Percentiles rank a stretch among this genome's conserved stretches.
Evolutionary conservation across 2,797 vertebrate species (phyloP).

Genomic region (Oryzias sinensis): DNA sequence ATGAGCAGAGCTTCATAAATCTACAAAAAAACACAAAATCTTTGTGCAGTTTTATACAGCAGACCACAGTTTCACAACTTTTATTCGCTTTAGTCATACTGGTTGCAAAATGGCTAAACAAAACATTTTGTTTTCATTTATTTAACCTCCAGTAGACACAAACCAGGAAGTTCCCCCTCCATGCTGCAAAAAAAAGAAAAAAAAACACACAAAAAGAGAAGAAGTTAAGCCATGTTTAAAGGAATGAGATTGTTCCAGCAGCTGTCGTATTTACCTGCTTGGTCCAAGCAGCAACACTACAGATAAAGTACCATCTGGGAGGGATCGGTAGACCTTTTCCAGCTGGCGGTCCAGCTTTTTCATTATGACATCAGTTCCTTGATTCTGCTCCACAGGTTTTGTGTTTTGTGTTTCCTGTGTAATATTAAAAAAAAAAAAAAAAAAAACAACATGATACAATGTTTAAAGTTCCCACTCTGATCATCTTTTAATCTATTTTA

Average conservation of each 20-base stretch:
- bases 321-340: constrained; percentile 77
- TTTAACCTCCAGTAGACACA: constrained; percentile 77
- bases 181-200: constrained; percentile 35
- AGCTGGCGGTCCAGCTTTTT: constrained; percentile 78
- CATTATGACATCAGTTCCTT: constrained; percentile 67
- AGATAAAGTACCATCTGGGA: constrained; percentile 80
- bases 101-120: no score
- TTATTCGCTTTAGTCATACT: no score
- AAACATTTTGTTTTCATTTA: not conserved
- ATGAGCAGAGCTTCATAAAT: no score
- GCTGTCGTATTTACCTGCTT: constrained; percentile 54
- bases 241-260: not conserved
- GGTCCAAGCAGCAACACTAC: constrained; percentile 81
- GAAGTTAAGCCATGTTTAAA: not conserved
- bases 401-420: not conserved
- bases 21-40: no score
- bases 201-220: not conserved
- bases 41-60: no score
- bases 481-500: no score
- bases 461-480: no score
- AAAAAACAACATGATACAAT: not conserved
- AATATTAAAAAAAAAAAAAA: not conserved
- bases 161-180: constrained; percentile 46
- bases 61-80: no score
- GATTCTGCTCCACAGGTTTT: constrained; percentile 55